Percentiles rank a stretch among this genome's conserved stretches.
These are phyloP conservation scores for Ophion costatus DNA, from an alignment of 2,888 invertebrate genomes.

Conservation along the genomic window DNA sequence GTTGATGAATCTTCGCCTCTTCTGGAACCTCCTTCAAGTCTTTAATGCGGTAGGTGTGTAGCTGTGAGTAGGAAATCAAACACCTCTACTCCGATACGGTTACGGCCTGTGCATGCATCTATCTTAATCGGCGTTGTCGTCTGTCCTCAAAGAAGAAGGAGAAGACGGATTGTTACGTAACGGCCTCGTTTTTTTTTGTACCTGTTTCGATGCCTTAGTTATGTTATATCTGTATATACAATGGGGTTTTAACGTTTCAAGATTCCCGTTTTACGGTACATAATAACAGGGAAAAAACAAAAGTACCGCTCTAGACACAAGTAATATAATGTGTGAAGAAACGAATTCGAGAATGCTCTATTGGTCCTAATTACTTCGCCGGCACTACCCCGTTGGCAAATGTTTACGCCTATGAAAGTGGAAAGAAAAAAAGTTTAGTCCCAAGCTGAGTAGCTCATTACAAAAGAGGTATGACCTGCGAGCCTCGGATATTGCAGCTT, in stretches of 20 bases:
- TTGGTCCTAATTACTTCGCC: too few relatives aligned
- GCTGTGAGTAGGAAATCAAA: conserved; percentile 32
- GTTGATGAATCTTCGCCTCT: conserved; percentile 2
- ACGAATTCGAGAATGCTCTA: too few relatives aligned
- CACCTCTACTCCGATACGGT: conserved; percentile 61
- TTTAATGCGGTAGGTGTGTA: too few relatives aligned
- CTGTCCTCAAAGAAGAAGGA: conserved; percentile 22
- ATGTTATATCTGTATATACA: too few relatives aligned
- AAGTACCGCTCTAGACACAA: too few relatives aligned
- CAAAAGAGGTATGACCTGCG: neutral
- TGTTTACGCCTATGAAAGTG: too few relatives aligned
- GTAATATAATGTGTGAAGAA: too few relatives aligned
- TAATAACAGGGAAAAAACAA: neutral
- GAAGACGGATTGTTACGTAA: conserved; percentile 60
- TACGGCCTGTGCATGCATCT: conserved; percentile 51
- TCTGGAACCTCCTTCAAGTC: neutral
- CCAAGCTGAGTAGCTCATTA: too few relatives aligned
- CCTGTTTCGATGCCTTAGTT: conserved; percentile 23
- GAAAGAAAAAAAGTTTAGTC: too few relatives aligned
- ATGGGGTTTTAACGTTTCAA: neutral
- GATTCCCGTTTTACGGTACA: neutral
- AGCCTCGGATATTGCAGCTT: conserved; percentile 6
- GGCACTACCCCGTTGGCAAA: too few relatives aligned
- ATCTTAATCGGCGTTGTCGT: conserved; percentile 39
- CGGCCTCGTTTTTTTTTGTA: conserved; percentile 66